Evolutionary conservation across 1,140 invertebrate genomes (phyloP).

Genomic region (Drosophila oshimai): DNA sequence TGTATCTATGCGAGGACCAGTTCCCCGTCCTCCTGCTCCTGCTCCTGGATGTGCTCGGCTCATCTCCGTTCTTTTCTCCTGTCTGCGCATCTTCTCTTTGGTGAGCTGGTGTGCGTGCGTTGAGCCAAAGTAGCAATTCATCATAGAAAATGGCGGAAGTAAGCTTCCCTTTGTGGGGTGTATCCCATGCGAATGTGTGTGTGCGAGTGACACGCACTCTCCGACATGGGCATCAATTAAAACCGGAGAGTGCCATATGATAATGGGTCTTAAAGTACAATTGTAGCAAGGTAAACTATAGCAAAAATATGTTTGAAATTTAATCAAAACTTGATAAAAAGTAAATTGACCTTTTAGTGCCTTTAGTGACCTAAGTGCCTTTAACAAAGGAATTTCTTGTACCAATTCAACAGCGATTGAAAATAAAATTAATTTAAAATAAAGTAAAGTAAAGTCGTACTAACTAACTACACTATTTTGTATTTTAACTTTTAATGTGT

Average conservation of each 20-base stretch:
- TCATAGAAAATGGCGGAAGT: constrained; percentile 83
- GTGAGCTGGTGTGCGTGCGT: constrained; percentile 12
- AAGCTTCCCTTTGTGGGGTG: constrained; percentile 58
- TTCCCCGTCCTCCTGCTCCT: constrained; percentile 2
- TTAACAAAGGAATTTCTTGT: too few relatives aligned
- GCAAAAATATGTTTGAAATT: too few relatives aligned
- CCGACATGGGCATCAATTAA: constrained; percentile 47
- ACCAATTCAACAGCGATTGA: too few relatives aligned
- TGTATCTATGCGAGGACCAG: constrained; percentile 54
- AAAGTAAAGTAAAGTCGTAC: too few relatives aligned
- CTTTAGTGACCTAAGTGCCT: too few relatives aligned
- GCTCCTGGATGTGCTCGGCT: constrained; percentile 36
- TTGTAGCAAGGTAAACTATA: background rate
- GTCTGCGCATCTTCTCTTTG: constrained; percentile 70
- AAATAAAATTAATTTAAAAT: too few relatives aligned
- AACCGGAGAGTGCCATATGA: constrained; percentile 19
- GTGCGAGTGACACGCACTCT: constrained; percentile 6
- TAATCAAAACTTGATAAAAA: too few relatives aligned
- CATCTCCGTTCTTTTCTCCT: constrained; percentile 31
- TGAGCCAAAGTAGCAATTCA: constrained; percentile 82
- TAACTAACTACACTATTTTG: too few relatives aligned
- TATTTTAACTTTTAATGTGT: too few relatives aligned
- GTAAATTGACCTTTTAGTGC: too few relatives aligned
- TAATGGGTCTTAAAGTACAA: constrained; percentile 10
- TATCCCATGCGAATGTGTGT: constrained; percentile 7